Evolutionary conservation across 2,888 invertebrate species (phyloP), one percentile per base, ranked within the genome.

Genomic region (Oscheius sp.): DNA sequence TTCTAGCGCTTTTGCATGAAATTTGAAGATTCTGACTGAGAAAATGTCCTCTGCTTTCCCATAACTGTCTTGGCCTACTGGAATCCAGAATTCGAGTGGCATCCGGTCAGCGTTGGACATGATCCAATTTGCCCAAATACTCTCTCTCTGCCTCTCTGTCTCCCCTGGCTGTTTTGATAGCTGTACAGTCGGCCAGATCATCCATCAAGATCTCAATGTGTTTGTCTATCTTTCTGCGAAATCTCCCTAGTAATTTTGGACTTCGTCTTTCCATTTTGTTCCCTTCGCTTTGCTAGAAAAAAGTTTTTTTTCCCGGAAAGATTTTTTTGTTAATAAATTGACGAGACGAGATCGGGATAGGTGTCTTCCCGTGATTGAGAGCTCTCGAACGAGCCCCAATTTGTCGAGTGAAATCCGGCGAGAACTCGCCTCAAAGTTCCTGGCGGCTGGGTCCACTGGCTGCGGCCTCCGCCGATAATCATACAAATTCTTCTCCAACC

Each of bases 401-500:
- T 42, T 31, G 61, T 45, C 29, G 37, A 34, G 20, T 39, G 23
- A 34, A 57, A 20, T 17, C 33, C 37, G 37, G 10, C 12, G 37
- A 12, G 12, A 12, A 17, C 25, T 25, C 12, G 20, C 25, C 10
- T 37, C 37, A 10, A 29, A 61, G 61, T 61, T 45, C 45, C 42
- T 27, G 15, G 45, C 27, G 45, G 45, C 42, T 12, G 20, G 34
- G 48, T n/a, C n/a, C n/a, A n/a, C n/a, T n/a, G n/a, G 48, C 31
- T 17, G 42, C 64, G 25, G 66, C 45, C 25, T 4, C 27, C 55
- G 66, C 55, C 55, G 66, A 55, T 55, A 55, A 55, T 55, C 55
- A 66, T 66, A 55, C 55, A 55, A 55, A 66, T 66, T 66, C 66
- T 66, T 52, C 55, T 55, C 66, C 45, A 53, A 61, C 61, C 42